Base-by-base conservation (phyloP, 2,888 invertebrate genomes). In the Adela reaumurella region DNA sequence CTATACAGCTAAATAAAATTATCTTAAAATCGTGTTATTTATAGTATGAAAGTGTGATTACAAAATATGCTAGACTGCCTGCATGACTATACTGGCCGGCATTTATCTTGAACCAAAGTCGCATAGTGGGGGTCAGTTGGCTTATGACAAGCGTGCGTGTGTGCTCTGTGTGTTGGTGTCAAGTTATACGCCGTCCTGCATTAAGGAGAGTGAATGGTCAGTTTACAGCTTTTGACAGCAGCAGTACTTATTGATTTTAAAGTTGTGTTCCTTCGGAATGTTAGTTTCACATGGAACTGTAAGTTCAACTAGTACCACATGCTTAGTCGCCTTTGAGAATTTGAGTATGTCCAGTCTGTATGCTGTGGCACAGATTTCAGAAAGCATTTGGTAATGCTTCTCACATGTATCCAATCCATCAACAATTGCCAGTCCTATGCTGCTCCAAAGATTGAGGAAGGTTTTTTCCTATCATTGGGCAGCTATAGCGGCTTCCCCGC, bases 241-340 rank as follows among this genome's bases (percentile, higher is more conserved):
- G 43, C 43, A 43, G 43, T 16, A 43, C 43, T 43, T 43, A 17
- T 43, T 43, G 3, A 43, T 3, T 43, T 43, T 43, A 14, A 16
- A 16, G 43, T 43, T 16, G 43, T 43, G 43, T 3, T 43, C 43
- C 43, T 42, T 42, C 43, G 43, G 43, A 6, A 42, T 42, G 43
- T 42, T 42, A 17, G 6, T 43, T 43, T 43, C 43, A 11, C 43
- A 43, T 43, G 43, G 43, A 19, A 42, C 43, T 42, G 43, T 43
- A 43, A 43, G 43, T 43, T 43, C 43, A 19, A 43, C 43, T 17
- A 43, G 43, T 43, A 43, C 43, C 3, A 17, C 43, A 43, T 43
- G 43, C 17, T 43, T 43, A 17, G 43, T 43, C 43, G 43, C 43
- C 14, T 19, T 17, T 43, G 43, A 43, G 17, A 16, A 43, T 43